Evolutionary conservation across 2,113 vertebrate genomes (phyloP).

Genomic region (Oxygymnocypris stewartii): DNA sequence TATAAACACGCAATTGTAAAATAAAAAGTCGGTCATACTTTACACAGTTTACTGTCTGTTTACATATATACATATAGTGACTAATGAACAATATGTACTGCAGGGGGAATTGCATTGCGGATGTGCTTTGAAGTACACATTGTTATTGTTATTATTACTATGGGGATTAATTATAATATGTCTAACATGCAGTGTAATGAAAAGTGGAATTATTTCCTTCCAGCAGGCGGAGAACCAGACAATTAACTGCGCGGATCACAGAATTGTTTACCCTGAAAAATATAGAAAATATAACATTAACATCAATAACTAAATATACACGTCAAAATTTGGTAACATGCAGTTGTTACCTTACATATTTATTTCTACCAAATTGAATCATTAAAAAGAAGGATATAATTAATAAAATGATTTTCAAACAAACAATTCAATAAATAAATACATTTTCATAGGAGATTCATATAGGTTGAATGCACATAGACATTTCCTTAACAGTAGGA

Average conservation of each 20-base stretch:
- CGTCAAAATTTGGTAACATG: too few species aligned
- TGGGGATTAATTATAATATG: conserved; percentile 2
- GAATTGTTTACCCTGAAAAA: not conserved
- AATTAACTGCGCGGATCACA: not conserved
- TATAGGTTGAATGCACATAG: not conserved
- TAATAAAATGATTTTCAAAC: not conserved
- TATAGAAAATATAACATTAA: not conserved
- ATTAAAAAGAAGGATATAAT: not conserved
- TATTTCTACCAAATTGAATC: not conserved
- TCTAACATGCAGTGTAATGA: not conserved
- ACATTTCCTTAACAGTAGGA: not conserved
- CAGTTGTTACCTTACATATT: not conserved
- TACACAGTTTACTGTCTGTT: conserved; percentile 12
- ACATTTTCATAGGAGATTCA: not conserved
- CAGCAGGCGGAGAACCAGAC: not conserved
- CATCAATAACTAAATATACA: not conserved
- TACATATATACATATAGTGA: not conserved
- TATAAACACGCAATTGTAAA: conserved; percentile 11
- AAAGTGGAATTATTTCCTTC: not conserved
- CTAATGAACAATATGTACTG: not conserved
- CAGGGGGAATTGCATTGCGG: not conserved
- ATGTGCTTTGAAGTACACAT: not conserved
- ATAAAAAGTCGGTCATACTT: not conserved
- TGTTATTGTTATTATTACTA: not conserved
- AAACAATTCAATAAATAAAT: not conserved